Conservation (phyloP, 2,888 invertebrate species). For the Antheraea yamamai region DNA sequence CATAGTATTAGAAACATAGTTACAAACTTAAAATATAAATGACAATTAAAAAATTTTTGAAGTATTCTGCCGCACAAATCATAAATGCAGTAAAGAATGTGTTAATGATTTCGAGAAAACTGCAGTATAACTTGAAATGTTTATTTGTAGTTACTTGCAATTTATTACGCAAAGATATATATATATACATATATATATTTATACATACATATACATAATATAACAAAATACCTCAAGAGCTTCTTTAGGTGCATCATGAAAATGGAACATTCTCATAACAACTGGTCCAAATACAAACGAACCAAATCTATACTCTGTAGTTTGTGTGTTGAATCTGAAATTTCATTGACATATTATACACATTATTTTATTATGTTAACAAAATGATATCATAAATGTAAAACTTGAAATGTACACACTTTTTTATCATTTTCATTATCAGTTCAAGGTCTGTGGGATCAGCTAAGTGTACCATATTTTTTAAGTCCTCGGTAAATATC, state of each 20-base stretch:
- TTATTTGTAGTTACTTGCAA: too few relatives aligned
- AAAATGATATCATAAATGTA: conserved; percentile 16
- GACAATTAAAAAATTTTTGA: too few relatives aligned
- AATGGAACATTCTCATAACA: conserved; percentile 89
- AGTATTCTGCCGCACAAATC: too few relatives aligned
- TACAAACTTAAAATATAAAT: too few relatives aligned
- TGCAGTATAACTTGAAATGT: too few relatives aligned
- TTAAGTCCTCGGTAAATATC: conserved; percentile 93
- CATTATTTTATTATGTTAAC: neutral
- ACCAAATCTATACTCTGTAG: conserved; percentile 88
- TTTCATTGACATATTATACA: neutral
- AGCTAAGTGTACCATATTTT: conserved; percentile 89
- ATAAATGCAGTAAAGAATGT: too few relatives aligned
- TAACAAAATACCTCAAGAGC: conserved; percentile 79
- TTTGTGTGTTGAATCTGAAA: conserved; percentile 87
- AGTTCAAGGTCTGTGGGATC: conserved; percentile 85
- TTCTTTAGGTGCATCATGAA: conserved; percentile 85
- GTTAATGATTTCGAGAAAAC: too few relatives aligned
- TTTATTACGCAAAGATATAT: too few relatives aligned
- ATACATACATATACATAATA: too few relatives aligned
- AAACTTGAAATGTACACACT: conserved; percentile 65
- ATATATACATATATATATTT: too few relatives aligned
- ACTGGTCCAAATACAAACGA: conserved; percentile 91
- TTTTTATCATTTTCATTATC: conserved; percentile 86
- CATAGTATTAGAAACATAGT: too few relatives aligned